Conservation (phyloP, 2,888 invertebrate species). For the Hanleya hanleyi region DNA sequence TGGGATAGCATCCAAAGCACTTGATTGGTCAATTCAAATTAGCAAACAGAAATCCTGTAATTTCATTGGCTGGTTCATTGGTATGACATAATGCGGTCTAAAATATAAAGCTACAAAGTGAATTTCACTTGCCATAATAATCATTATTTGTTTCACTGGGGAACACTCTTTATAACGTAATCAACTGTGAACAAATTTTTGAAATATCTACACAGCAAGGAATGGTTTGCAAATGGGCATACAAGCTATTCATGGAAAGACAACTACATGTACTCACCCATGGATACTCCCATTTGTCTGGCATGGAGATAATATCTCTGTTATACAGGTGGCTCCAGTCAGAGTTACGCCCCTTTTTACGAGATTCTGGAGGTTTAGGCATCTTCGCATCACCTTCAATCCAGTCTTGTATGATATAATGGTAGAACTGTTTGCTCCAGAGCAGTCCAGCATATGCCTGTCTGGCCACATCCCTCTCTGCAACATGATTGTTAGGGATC, state of each 20-base stretch:
- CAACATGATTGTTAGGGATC: slow-evolving; percentile 43
- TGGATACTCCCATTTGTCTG: slow-evolving; percentile 74
- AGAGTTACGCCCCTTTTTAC: slow-evolving; percentile 51
- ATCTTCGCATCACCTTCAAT: slow-evolving; percentile 50
- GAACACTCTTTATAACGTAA: slow-evolving; percentile 1
- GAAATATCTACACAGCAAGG: neutral
- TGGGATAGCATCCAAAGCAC: no score
- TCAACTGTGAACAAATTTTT: neutral
- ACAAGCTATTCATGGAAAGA: no score
- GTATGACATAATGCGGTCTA: no score
- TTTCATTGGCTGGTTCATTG: no score
- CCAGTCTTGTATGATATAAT: slow-evolving; percentile 65
- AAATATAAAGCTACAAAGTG: no score
- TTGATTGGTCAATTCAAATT: no score
- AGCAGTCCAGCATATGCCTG: slow-evolving; percentile 71
- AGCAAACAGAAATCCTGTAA: no score
- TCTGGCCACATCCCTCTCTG: slow-evolving; percentile 34
- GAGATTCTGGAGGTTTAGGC: slow-evolving; percentile 42
- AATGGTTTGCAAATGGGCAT: no score
- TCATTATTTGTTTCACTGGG: no score
- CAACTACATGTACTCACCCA: slow-evolving; percentile 72
- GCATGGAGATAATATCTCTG: slow-evolving; percentile 72
- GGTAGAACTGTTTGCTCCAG: slow-evolving; percentile 72
- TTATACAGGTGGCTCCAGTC: slow-evolving; percentile 71
- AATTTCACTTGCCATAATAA: no score